Conservation (phyloP, 2,888 invertebrate genomes). For the Alloplasta piceator region DNA sequence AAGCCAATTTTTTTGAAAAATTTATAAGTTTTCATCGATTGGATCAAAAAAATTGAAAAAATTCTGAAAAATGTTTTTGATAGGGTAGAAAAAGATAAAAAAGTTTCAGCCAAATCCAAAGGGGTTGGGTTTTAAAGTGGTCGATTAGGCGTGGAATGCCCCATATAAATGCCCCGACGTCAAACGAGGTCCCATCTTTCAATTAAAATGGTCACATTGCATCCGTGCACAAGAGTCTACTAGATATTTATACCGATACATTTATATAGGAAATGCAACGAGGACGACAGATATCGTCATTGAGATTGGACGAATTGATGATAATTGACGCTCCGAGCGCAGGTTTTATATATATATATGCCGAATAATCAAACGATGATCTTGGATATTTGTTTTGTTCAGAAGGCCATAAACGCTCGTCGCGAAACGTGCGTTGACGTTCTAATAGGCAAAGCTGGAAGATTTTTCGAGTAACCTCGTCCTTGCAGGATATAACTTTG, state of each 20-base stretch:
- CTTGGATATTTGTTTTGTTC: slow-evolving; percentile 18
- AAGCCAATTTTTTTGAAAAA: too few species aligned
- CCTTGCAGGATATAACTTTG: slow-evolving; percentile 23
- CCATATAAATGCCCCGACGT: background rate
- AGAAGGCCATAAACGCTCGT: background rate
- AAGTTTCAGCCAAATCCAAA: too few species aligned
- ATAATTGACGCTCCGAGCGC: slow-evolving; percentile 46
- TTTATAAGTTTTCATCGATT: too few species aligned
- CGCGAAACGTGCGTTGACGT: slow-evolving; percentile 23
- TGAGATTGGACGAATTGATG: slow-evolving; percentile 58
- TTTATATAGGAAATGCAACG: background rate
- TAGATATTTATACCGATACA: background rate
- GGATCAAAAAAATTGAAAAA: too few species aligned
- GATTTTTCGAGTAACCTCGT: slow-evolving; percentile 34
- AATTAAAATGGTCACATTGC: slow-evolving; percentile 48
- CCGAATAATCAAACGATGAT: slow-evolving; percentile 16
- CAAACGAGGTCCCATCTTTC: slow-evolving; percentile 53
- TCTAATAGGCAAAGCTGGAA: slow-evolving; percentile 32
- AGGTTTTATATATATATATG: too few species aligned
- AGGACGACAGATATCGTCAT: background rate
- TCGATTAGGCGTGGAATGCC: too few species aligned
- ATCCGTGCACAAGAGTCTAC: background rate
- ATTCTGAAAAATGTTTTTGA: too few species aligned
- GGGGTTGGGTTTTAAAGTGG: too few species aligned
- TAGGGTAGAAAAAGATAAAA: too few species aligned